A percentile compares a stretch with the other conserved stretches of the same genome.
phyloP scores from a whole-genome alignment of 2,888 invertebrate species.

The Elmis aenea region DNA sequence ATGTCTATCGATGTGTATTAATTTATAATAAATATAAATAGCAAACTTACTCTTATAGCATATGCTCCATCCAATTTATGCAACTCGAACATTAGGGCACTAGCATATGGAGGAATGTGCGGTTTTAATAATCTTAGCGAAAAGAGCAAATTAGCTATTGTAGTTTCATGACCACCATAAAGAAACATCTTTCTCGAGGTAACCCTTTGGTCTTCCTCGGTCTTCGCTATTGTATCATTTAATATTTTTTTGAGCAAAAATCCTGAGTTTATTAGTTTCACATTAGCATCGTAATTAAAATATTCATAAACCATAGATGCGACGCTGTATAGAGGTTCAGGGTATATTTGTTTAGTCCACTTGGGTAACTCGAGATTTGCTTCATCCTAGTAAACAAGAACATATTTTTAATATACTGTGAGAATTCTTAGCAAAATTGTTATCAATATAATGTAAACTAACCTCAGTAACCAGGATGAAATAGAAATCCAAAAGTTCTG shows the following conservation, averaged over 20 bases:
- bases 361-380: slow-evolving; percentile 41
- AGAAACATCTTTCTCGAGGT: slow-evolving; percentile 34
- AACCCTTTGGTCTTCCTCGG: slow-evolving; percentile 19
- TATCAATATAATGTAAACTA: too few relatives aligned
- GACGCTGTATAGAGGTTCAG: slow-evolving; percentile 36
- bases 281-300: slow-evolving; percentile 32
- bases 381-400: slow-evolving; percentile 28
- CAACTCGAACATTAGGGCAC: slow-evolving; percentile 35
- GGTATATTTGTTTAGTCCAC: slow-evolving; percentile 44
- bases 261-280: slow-evolving; percentile 43
- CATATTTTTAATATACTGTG: too few relatives aligned
- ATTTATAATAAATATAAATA: too few relatives aligned
- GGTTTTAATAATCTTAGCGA: slow-evolving; percentile 27
- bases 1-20: too few relatives aligned
- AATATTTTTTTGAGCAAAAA: slow-evolving; percentile 36
- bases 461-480: slow-evolving; percentile 32
- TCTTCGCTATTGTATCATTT: slow-evolving; percentile 31
- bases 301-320: slow-evolving; percentile 41
- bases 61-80: too few relatives aligned
- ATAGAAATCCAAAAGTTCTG: slow-evolving; percentile 27
- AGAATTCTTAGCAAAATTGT: too few relatives aligned
- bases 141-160: slow-evolving; percentile 33
- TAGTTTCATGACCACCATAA: slow-evolving; percentile 40
- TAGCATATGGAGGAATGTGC: slow-evolving; percentile 36
- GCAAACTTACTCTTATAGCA: too few relatives aligned